Conservation (phyloP, 2,888 invertebrate species). For the Megamerina dolium region DNA sequence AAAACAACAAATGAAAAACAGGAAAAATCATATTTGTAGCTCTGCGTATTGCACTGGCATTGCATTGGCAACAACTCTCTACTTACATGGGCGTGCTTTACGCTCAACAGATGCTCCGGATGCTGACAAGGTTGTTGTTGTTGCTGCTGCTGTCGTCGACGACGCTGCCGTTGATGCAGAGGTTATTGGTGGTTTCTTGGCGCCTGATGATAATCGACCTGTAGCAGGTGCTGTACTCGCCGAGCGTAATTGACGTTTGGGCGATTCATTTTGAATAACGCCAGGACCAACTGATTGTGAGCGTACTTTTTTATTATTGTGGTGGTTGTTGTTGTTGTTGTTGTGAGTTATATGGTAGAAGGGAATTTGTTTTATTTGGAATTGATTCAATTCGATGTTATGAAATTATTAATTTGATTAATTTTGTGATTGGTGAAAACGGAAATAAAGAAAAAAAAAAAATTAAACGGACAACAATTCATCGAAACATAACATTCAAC, state of each 20-base stretch:
- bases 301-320: conserved; percentile 49
- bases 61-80: conserved; percentile 25
- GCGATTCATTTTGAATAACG: conserved; percentile 61
- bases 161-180: conserved; percentile 55
- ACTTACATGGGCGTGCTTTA: conserved; percentile 69
- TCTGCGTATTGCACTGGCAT: too few species aligned
- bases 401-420: too few species aligned
- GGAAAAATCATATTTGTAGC: too few species aligned
- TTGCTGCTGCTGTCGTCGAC: conserved; percentile 30
- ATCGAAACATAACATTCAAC: too few species aligned
- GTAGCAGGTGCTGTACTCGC: conserved; percentile 48
- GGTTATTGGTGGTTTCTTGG: conserved; percentile 57
- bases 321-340: conserved; percentile 1
- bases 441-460: too few species aligned
- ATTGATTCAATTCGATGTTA: neutral
- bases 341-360: conserved; percentile 2
- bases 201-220: conserved; percentile 59
- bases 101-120: conserved; percentile 49
- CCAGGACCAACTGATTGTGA: conserved; percentile 67
- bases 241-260: conserved; percentile 65
- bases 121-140: conserved; percentile 11
- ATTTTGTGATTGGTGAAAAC: too few species aligned
- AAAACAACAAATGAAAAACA: too few species aligned
- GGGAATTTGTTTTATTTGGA: neutral
- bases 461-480: too few species aligned